Evolutionary conservation across 2,888 invertebrate species (phyloP).

Genomic region (Agapostemon virescens): DNA sequence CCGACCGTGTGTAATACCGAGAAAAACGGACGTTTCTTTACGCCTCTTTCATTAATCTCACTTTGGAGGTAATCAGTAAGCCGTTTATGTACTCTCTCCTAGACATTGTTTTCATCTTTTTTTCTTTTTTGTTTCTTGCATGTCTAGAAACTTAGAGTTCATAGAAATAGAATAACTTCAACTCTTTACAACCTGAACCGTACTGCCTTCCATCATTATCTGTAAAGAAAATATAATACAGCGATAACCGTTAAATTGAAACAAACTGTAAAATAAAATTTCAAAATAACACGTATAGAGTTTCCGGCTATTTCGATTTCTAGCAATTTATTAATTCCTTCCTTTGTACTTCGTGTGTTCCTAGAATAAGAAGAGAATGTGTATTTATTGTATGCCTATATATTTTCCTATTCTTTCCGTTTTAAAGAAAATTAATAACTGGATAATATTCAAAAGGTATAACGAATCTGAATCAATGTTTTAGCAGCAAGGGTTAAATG

Average conservation of each 20-base stretch:
- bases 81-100: not conserved
- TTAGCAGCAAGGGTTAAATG: too few species aligned
- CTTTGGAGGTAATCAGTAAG: not conserved
- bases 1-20: not conserved
- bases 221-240: not conserved
- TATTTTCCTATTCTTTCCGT: too few species aligned
- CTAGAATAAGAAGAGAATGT: too few species aligned
- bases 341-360: too few species aligned
- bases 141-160: not conserved
- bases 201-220: not conserved
- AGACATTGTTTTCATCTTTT: not conserved
- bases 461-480: too few species aligned
- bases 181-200: not conserved
- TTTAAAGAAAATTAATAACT: too few species aligned
- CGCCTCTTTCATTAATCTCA: conserved; percentile 1
- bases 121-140: too few species aligned
- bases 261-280: not conserved
- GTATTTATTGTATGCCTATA: too few species aligned
- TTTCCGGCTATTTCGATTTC: too few species aligned
- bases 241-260: too few species aligned
- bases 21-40: not conserved
- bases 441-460: too few species aligned
- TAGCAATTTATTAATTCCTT: not conserved
- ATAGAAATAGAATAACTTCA: not conserved
- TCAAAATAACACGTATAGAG: too few species aligned